Evolutionary conservation across 2,888 invertebrate species (phyloP), one percentile per base, ranked within the genome.

Genomic region (Theretra japonica): DNA sequence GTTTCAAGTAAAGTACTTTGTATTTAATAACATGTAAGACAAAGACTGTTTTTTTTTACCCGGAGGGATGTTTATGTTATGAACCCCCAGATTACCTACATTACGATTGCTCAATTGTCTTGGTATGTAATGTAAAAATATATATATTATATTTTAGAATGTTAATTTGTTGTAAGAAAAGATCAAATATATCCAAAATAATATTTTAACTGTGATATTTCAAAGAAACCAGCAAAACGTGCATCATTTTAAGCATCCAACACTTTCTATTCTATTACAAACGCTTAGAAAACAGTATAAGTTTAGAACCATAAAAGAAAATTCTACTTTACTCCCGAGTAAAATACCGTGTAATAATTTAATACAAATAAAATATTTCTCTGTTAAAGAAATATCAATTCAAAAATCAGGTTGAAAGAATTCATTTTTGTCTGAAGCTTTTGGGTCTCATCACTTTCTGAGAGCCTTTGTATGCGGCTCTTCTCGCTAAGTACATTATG

Each of bases 401-500:
- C 81, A 83, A 86, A 73, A 53, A 73, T 71, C 76, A 73, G 72
- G 74, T 82, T 76, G 73, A 83, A 83, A 90, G 86, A 85, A 86
- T 85, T 82, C 84, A 87, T 83, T 90, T 90, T 90, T 80, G 84
- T 85, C 84, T 86, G 86, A 78, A 86, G 78, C 75, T 75, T 72
- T 76, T 79, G 77, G 76, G 82, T 85, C 86, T 88, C 88, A 86
- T 89, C 89, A 88, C 86, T 87, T 88, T 89, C 85, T 83, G 82
- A 86, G 85, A 82, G 88, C 85, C 90, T 91, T 91, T 90, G 90
- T 91, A 86, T 89, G 88, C 88, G 87, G 86, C 88, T 90, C 88
- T 85, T 83, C 84, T 82, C 83, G 82, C 88, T 91, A 90, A 91
- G 90, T 90, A 90, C 88, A 89, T 92, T 92, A 92, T 92, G 92